Evolutionary conservation across 2,888 invertebrate species (phyloP).

Genomic region (Drosophila greeni): DNA sequence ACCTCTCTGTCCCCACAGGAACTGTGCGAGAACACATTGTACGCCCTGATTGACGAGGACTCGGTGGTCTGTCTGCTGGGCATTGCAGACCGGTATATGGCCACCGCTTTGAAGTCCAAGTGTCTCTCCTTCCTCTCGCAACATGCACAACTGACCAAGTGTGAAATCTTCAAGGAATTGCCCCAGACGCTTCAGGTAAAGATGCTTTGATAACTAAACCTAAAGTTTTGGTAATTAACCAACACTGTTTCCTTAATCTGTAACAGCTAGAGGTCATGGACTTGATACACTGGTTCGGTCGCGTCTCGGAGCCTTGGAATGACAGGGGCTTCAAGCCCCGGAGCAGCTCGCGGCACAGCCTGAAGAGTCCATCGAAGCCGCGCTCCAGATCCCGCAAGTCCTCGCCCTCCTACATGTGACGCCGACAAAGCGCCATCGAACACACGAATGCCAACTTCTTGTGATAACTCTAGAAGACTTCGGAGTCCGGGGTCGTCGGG

Average conservation of each 20-base stretch:
- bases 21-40: constrained; percentile 82
- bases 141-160: constrained; percentile 72
- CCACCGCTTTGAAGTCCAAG: constrained; percentile 76
- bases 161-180: constrained; percentile 75
- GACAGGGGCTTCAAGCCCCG: constrained; percentile 68
- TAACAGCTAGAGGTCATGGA: constrained; percentile 77
- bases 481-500: constrained; percentile 3
- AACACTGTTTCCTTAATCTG: background rate
- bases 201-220: background rate
- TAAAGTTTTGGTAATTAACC: accelerated
- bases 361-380: constrained; percentile 76
- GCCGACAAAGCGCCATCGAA: constrained; percentile 54
- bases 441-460: constrained; percentile 43
- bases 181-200: constrained; percentile 74
- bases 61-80: constrained; percentile 83
- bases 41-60: constrained; percentile 82
- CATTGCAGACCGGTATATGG: constrained; percentile 84
- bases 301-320: constrained; percentile 76
- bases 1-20: constrained; percentile 74
- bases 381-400: constrained; percentile 76
- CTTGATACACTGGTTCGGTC: constrained; percentile 77
- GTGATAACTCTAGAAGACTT: constrained; percentile 43
- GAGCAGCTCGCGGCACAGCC: constrained; percentile 70
- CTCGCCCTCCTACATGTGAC: constrained; percentile 77
- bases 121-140: constrained; percentile 77